Evolutionary conservation across 1,140 invertebrate genomes (phyloP).

Genomic region (Drosophila varians): DNA sequence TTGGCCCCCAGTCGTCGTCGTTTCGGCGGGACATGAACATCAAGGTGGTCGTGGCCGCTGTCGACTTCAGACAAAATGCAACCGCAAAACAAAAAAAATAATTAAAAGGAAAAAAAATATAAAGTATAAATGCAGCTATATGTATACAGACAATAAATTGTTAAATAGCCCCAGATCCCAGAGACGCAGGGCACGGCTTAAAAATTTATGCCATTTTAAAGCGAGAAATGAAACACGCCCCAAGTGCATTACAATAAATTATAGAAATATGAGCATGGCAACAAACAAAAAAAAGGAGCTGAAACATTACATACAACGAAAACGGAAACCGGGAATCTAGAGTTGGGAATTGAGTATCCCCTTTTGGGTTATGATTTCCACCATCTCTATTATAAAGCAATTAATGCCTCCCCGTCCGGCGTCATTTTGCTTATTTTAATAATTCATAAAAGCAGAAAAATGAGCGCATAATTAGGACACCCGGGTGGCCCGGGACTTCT

Average conservation of each 20-base stretch:
- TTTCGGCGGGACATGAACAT: conserved; percentile 63
- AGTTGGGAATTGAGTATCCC: neutral
- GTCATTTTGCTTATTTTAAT: conserved; percentile 74
- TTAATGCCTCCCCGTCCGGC: conserved; percentile 63
- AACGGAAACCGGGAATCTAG: conserved; percentile 11
- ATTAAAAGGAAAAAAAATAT: conserved; percentile 27
- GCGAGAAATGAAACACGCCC: conserved; percentile 82
- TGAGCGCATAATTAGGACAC: conserved; percentile 67
- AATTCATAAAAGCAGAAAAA: conserved; percentile 69
- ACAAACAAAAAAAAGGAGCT: neutral
- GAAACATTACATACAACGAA: conserved; percentile 5
- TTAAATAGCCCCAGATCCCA: conserved; percentile 43
- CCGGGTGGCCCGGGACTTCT: conserved; percentile 54
- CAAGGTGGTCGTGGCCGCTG: conserved; percentile 55
- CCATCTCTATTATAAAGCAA: conserved; percentile 76
- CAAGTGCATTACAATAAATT: conserved; percentile 82
- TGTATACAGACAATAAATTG: conserved; percentile 68
- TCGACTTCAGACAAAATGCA: conserved; percentile 44
- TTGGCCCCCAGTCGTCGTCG: conserved; percentile 56
- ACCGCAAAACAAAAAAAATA: conserved; percentile 11
- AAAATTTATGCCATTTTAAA: conserved; percentile 81
- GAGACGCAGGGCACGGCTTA: conserved; percentile 31
- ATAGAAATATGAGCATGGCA: conserved; percentile 70
- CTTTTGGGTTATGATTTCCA: conserved; percentile 9
- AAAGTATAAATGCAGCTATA: conserved; percentile 33